Evolutionary conservation across 2,888 invertebrate genomes (phyloP), one percentile per base, ranked within the genome.

Genomic region (Mimumesa dahlbomi): DNA sequence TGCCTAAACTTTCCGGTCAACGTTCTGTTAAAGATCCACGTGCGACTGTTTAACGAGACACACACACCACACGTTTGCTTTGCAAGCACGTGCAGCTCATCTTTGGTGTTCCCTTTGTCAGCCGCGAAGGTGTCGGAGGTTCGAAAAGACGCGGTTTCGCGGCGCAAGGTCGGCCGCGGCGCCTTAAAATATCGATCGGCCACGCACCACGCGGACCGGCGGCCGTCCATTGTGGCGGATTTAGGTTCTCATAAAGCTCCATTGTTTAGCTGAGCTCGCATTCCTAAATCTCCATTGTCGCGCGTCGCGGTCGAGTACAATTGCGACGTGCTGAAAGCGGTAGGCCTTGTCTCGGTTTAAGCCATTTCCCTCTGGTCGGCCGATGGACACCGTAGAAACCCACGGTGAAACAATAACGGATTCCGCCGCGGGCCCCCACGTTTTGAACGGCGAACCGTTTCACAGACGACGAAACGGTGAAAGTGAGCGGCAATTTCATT

Each of bases 281-380:
- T 83, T 83, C 81, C 81, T 81, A 82, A 84, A 84, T 84, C 83
- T 84, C 79, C 64, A 84, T 84, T 84, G 83, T 84, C 74, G 74
- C 58, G 18, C 25, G 43, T 52, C 63, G 25, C 25, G 25, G 25
- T 3, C 7, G 71, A 74, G 75, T 77, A 75, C 79, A 84, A 84
- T 81, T 74, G 77, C 56, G 71, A 67, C 56, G 69, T 68, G 52
- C 29, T 63, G 67, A 21, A 65, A 76, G 18, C 42, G 56, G 42
- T 54, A 56, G 61, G 64, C 65, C 57, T 36, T 34, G 67, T 59
- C 58, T 65, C 50, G 38, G 66, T 63, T n/a, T 76, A 74, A 79
- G 57, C 67, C 61, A 53, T 59, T 42, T n/a, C 25, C 4, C 25
- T 40, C 53, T 38, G 57, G 70, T 69, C 52, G 68, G 53, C 29